phyloP scores from a whole-genome alignment of 2,797 vertebrate genomes.

The Iguana delicatissima region DNA sequence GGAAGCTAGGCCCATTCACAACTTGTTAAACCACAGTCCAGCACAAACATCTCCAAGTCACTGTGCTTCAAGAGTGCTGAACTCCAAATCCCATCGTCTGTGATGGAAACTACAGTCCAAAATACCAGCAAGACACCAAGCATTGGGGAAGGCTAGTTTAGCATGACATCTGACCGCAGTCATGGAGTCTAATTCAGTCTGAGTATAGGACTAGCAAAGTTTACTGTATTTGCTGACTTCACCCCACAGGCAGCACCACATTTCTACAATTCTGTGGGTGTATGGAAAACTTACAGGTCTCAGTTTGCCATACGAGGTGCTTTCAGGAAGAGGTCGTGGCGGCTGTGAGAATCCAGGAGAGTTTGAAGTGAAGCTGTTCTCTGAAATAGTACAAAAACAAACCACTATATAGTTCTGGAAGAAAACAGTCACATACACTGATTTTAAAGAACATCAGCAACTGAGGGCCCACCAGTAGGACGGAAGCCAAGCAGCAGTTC shows the following conservation, averaged over 20 bases:
- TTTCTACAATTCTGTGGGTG: accelerated
- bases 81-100: neutral
- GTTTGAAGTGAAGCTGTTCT: constrained; percentile 88
- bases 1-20: neutral
- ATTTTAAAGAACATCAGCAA: neutral
- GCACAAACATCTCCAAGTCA: neutral
- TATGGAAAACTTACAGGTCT: constrained; percentile 87
- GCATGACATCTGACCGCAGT: neutral
- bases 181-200: neutral
- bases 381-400: constrained; percentile 74
- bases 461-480: neutral
- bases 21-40: neutral
- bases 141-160: neutral
- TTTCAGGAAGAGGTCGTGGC: constrained; percentile 82
- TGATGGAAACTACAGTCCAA: neutral
- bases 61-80: neutral
- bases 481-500: neutral
- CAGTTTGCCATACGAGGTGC: constrained; percentile 90
- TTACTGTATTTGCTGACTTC: too few species aligned
- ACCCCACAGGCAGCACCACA: neutral
- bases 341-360: constrained; percentile 90
- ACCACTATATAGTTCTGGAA: neutral
- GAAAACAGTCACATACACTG: neutral
- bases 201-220: too few species aligned
- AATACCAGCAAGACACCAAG: neutral